These are phyloP conservation scores for Nipponia nippon DNA, from an alignment of 2,113 vertebrate genomes.

Conservation along the genomic window DNA sequence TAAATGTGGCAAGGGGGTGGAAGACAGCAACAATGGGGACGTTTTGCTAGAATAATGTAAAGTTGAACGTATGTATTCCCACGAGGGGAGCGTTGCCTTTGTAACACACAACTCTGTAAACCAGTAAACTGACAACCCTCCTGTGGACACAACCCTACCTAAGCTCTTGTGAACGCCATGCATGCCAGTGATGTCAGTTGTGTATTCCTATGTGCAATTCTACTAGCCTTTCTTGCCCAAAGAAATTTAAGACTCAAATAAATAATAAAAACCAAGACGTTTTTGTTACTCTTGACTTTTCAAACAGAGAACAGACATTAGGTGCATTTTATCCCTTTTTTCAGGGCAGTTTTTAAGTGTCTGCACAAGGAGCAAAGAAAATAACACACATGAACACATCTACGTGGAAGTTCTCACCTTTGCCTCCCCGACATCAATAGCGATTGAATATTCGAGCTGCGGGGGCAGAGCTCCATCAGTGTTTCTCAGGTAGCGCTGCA, in stretches of 20 bases:
- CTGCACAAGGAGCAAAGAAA: neutral
- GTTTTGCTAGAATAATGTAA: neutral
- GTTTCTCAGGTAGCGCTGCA: slow-evolving; percentile 62
- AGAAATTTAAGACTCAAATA: neutral
- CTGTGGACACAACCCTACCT: neutral
- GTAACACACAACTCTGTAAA: neutral
- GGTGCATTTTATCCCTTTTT: fast-evolving
- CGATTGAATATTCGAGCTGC: slow-evolving; percentile 59
- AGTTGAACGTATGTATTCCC: neutral
- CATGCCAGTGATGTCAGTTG: fast-evolving
- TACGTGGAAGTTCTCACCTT: slow-evolving; percentile 55
- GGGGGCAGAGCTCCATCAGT: slow-evolving; percentile 52
- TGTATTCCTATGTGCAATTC: neutral
- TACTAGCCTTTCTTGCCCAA: neutral
- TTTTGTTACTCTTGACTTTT: neutral
- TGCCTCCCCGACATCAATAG: slow-evolving; percentile 54
- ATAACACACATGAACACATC: neutral
- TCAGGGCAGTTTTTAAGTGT: neutral
- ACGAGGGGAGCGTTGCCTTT: fast-evolving
- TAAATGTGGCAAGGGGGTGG: neutral
- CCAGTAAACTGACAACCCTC: neutral
- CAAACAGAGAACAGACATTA: neutral
- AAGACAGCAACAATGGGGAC: neutral
- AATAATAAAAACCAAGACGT: neutral
- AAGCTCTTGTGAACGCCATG: neutral